A percentile compares a stretch with the other conserved stretches of the same genome.
These are phyloP conservation scores for Drosophila willistoni DNA, from an alignment of 1,140 invertebrate genomes.

Conservation along the genomic window DNA sequence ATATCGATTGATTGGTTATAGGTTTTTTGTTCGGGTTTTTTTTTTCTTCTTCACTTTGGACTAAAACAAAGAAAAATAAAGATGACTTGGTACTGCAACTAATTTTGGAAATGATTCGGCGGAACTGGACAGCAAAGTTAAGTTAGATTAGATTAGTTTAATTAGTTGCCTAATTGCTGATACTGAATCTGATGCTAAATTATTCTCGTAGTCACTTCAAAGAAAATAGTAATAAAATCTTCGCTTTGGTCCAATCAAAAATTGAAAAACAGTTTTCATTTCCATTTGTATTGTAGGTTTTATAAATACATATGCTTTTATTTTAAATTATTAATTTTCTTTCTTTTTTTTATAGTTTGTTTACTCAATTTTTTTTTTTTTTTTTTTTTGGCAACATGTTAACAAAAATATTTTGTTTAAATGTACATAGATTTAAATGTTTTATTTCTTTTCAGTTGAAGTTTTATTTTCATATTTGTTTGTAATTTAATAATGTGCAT, in stretches of 20 bases:
- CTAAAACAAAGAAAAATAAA: too few species aligned
- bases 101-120: too few species aligned
- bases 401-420: constrained; percentile 63
- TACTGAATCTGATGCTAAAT: too few species aligned
- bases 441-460: constrained; percentile 16
- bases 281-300: neutral
- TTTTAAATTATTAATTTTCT: constrained; percentile 11
- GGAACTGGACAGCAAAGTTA: too few species aligned
- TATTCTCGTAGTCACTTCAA: too few species aligned
- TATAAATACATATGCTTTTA: constrained; percentile 23
- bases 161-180: too few species aligned
- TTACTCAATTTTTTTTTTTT: constrained; percentile 38
- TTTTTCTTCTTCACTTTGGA: too few species aligned
- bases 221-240: too few species aligned
- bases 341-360: constrained; percentile 8
- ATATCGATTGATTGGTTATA: too few species aligned
- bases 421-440: constrained; percentile 32
- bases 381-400: constrained; percentile 59
- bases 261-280: neutral
- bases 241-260: neutral
- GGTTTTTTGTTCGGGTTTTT: too few species aligned
- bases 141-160: too few species aligned
- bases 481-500: constrained; percentile 12
- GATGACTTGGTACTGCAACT: too few species aligned
- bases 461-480: neutral